A percentile compares a stretch with the other conserved stretches of the same genome.
Conservation (phyloP, 2,797 vertebrate species). For the Salarias fasciatus region DNA sequence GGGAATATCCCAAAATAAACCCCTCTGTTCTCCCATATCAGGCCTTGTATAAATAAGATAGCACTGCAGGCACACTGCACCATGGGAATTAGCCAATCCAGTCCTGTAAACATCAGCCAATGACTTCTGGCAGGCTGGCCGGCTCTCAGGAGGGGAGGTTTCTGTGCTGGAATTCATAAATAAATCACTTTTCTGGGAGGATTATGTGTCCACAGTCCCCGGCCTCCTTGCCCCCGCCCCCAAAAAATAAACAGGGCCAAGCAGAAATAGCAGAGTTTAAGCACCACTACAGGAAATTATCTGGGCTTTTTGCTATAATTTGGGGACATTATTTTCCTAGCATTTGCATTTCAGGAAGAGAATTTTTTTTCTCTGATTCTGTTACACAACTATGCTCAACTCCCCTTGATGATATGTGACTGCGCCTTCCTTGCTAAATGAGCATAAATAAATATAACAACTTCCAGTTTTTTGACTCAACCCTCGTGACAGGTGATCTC, state of each 20-base stretch:
- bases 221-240: slow-evolving; percentile 53
- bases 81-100: slow-evolving; percentile 87
- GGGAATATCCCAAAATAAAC: slow-evolving; percentile 89
- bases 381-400: slow-evolving; percentile 43
- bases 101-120: slow-evolving; percentile 87
- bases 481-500: slow-evolving; percentile 44
- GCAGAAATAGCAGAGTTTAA: slow-evolving; percentile 83
- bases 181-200: slow-evolving; percentile 87
- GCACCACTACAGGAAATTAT: slow-evolving; percentile 83
- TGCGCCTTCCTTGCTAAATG: slow-evolving; percentile 10
- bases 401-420: slow-evolving; percentile 14
- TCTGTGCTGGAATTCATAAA: slow-evolving; percentile 85
- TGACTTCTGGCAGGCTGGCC: slow-evolving; percentile 84
- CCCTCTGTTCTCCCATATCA: slow-evolving; percentile 87
- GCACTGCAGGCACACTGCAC: slow-evolving; percentile 83
- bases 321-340: slow-evolving; percentile 77
- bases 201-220: slow-evolving; percentile 82
- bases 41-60: slow-evolving; percentile 89
- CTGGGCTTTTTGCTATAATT: slow-evolving; percentile 80
- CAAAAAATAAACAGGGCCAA: slow-evolving; percentile 82
- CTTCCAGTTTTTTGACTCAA: slow-evolving; percentile 35
- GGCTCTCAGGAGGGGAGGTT: slow-evolving; percentile 79
- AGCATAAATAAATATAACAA: slow-evolving; percentile 23
- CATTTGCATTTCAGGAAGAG: slow-evolving; percentile 74
- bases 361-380: slow-evolving; percentile 32